Base-by-base conservation (phyloP, 2,113 vertebrate species). In the Antechinus stuartii region DNA sequence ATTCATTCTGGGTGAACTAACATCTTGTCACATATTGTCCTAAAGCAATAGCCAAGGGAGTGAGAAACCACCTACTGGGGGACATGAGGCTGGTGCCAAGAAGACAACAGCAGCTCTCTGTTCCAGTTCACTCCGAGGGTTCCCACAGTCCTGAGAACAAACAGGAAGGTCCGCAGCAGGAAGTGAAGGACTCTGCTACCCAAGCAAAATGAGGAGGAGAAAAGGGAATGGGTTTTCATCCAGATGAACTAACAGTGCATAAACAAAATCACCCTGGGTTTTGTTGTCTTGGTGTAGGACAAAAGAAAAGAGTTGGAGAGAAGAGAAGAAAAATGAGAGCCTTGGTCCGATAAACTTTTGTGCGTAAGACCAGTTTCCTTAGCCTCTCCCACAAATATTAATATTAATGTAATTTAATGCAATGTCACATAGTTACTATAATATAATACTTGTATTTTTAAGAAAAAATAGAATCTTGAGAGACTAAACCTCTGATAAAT, bases 1-100 rank as follows among this genome's bases (percentile, higher is more conserved):
- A 97, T 96, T 92, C 92, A 0, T 96, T 94, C 96, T 97, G 96
- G 94, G 96, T 90, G 93, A 95, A 93, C 94, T 96, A 95, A 97
- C 92, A 93, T 97, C 96, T 94, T 96, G 96, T 95, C 96, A 96
- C 94, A 97, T 91, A 96, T 93, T 97, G 95, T 97, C 96, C 97
- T 97, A 52, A 95, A 96, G 97, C 93, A 91, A 94, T n/a, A 96
- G 90, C 94, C 95, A 95, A 91, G 90, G 92, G 92, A 56, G 97
- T 93, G 89, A 97, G 94, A 96, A 97, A 91, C 96, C 96, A 93
- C 97, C 97, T 92, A 92, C 96, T 94, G 97, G 90, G 93, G 90
- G 90, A 55, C 93, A 95, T 93, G 94, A 96, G 94, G 46, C 94
- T 6, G 1, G 50, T 93, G 96, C 97, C 96, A 98, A 94, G 95